Evolutionary conservation across 2,888 invertebrate genomes (phyloP), one percentile per base, ranked within the genome.

Genomic region (Anticlea derivata): DNA sequence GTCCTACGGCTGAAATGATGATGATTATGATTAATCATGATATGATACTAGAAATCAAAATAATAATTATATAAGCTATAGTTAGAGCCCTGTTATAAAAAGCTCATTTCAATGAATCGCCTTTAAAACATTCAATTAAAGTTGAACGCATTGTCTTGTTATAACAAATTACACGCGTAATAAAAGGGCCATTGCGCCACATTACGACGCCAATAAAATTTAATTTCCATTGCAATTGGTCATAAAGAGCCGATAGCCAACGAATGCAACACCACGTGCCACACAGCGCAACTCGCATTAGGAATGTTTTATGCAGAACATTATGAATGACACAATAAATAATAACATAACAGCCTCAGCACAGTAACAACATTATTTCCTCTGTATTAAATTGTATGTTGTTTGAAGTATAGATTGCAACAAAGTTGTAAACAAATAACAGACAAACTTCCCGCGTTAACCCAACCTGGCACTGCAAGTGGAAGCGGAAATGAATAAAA

Each of bases 191-290:
- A 20, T 30, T 24, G 30, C 24, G 8, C 23, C 37, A 37, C 37
- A 31, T 50, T 31, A 50, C 43, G 30, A 43, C 22, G 29, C 20
- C 43, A 31, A 43, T 50, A 50, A 43, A 37, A 7, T 38, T 37
- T 43, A 43, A 50, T 50, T 38, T 43, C 43, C 30, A 37, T 31
- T 31, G 26, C 26, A 5, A 43, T 38, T 43, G 43, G 11, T 38
- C 43, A 38, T 50, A 50, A 48, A 43, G 23, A 30, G 24, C n/a
- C 35, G 48, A 48, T 35, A 29, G 6, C 30, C 49, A 30, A 47
- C 35, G 34, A 27, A 49, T 49, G 49, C 41, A 30, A 3, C 23
- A 3, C 24, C 48, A 40, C 48, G 48, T 22, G 39, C 39, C 10
- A n/a, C 5, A 7, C 40, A 27, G 7, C 22, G 47, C 33, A 27